phyloP scores from a whole-genome alignment of 2,888 invertebrate species.

The Apamea sordens region DNA sequence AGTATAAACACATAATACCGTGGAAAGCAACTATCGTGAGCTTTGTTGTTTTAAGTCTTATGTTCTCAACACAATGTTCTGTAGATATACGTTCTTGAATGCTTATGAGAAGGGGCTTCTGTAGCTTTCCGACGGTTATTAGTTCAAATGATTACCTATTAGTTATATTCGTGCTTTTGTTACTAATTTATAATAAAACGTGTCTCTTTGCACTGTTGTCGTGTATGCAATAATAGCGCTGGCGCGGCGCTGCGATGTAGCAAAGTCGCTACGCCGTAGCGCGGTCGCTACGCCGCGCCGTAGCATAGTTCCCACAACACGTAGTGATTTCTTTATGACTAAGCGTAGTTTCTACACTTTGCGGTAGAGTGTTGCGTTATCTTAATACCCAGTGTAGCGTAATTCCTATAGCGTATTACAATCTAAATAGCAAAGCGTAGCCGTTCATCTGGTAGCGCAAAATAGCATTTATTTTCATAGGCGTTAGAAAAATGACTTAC shows the following conservation, averaged over 20 bases:
- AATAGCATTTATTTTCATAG: not conserved
- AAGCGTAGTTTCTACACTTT: not conserved
- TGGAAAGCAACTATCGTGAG: conserved; percentile 1
- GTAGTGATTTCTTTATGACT: not conserved
- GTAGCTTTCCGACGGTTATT: not conserved
- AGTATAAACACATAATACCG: conserved; percentile 13
- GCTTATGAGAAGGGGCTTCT: conserved; percentile 1
- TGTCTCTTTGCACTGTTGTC: not conserved
- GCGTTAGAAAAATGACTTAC: not conserved
- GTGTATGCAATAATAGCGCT: not conserved
- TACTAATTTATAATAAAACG: not conserved
- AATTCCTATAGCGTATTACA: not conserved
- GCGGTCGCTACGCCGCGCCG: not conserved
- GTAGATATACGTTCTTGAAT: conserved; percentile 5
- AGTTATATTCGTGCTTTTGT: not conserved
- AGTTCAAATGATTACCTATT: not conserved
- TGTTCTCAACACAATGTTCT: conserved; percentile 4
- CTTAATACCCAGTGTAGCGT: too few species aligned
- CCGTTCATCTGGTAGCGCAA: not conserved
- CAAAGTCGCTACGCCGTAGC: not conserved
- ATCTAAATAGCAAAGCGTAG: not conserved
- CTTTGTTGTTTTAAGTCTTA: conserved; percentile 35
- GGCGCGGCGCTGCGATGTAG: too few species aligned
- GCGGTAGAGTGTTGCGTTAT: not conserved
- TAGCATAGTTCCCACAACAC: not conserved